Evolutionary conservation across 1,140 invertebrate genomes (phyloP), one percentile per base, ranked within the genome.

Genomic region (Drosophila yakuba): DNA sequence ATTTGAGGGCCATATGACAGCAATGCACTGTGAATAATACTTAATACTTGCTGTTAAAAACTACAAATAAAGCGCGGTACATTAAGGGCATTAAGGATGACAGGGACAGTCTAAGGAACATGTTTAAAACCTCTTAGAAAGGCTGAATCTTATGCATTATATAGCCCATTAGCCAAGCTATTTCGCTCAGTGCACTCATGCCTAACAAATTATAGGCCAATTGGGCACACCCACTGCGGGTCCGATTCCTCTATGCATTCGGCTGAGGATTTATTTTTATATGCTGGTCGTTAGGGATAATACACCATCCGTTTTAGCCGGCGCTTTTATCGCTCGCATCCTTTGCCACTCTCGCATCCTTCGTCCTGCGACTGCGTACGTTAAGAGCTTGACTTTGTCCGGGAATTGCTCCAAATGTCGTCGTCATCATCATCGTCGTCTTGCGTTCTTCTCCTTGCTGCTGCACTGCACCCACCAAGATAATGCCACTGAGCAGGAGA

Each of bases 241-340:
- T 23, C 11, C 14, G 10, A 58, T 36, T 14, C 39, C n/a, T 32
- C 3, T 38, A 25, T 35, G 32, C 25, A 35, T 50, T 48, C 15
- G 17, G 17, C 6, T 50, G 36, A 41, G 41, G 66, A 58, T 79
- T 79, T 60, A 73, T 73, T 72, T 79, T 79, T 79, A 74, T 74
- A 52, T 39, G 55, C 68, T 39, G 45, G 56, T 50, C 56, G 44
- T 79, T 60, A 45, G 50, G 67, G 48, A 55, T 69, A 78, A 78
- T 52, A 38, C 75, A 52, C 51, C 61, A 79, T 79, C 45, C 76
- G 54, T 58, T 64, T 57, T 67, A 50, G 68, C 35, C 56, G 47
- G 38, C 61, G 47, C 44, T 71, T 79, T 80, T 71, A 80, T 80
- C 41, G 55, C 56, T 41, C 17, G 39, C 48, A 48, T 17, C 36